Evolutionary conservation across 2,888 invertebrate genomes (phyloP).

Genomic region (Arenicola marina): DNA sequence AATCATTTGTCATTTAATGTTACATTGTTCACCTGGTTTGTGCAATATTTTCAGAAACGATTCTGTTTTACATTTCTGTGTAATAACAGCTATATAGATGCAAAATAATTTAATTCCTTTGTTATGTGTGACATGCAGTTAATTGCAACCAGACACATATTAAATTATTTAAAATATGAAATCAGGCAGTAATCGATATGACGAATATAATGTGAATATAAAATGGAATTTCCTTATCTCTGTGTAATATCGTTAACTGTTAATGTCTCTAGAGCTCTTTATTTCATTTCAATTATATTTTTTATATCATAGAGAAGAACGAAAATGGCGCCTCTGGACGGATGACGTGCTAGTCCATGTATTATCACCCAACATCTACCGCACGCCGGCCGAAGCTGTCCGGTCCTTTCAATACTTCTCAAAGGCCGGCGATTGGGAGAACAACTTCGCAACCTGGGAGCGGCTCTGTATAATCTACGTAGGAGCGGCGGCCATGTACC

Average conservation of each 20-base stretch:
- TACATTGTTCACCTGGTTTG: background rate
- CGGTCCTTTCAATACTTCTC: conserved; percentile 85
- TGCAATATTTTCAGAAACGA: too few relatives aligned
- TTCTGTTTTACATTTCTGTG: too few relatives aligned
- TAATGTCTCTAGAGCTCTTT: background rate
- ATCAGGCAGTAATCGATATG: background rate
- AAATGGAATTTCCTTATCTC: too few relatives aligned
- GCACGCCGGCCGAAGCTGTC: conserved; percentile 80
- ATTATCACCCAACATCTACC: conserved; percentile 95
- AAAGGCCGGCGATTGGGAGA: conserved; percentile 87
- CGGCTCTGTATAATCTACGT: conserved; percentile 84
- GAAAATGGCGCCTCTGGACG: conserved; percentile 95
- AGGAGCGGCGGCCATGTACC: conserved; percentile 87
- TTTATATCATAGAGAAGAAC: conserved; percentile 75
- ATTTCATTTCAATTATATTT: background rate
- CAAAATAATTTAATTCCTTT: too few relatives aligned
- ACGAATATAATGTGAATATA: background rate
- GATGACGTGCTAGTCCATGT: conserved; percentile 89
- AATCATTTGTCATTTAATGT: background rate
- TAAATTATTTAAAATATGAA: background rate
- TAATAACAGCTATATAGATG: too few relatives aligned
- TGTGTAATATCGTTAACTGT: too few relatives aligned
- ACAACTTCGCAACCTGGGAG: conserved; percentile 85
- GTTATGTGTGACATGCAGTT: too few relatives aligned
- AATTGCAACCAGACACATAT: too few relatives aligned